These are phyloP conservation scores for Mus minutoides DNA, from an alignment of 2,797 vertebrate genomes.

Conservation along the genomic window DNA sequence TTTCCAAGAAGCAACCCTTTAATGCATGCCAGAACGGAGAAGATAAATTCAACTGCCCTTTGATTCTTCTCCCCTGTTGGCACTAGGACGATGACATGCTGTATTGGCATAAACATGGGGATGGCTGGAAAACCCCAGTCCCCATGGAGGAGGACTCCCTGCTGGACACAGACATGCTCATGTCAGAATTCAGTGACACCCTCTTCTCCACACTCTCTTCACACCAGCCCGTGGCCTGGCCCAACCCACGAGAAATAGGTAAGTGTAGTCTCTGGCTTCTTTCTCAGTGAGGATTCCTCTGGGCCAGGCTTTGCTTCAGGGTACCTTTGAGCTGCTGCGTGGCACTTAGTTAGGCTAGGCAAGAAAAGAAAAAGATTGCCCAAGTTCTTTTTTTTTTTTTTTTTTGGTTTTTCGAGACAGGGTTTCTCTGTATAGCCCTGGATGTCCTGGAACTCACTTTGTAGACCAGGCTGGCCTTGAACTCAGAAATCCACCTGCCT, in stretches of 20 bases:
- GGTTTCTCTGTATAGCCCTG: too few species aligned
- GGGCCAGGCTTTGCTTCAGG: background rate
- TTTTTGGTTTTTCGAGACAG: too few species aligned
- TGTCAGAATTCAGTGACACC: constrained; percentile 98
- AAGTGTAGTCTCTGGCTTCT: constrained; percentile 50
- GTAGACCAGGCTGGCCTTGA: too few species aligned
- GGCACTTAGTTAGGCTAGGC: background rate
- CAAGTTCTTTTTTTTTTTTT: background rate
- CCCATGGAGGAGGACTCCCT: constrained; percentile 98
- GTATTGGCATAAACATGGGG: constrained; percentile 87
- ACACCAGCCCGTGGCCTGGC: constrained; percentile 94
- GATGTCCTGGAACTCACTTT: too few species aligned
- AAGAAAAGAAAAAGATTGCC: background rate
- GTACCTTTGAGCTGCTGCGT: background rate
- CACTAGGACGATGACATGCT: constrained; percentile 94
- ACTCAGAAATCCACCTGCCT: too few species aligned
- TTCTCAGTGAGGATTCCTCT: background rate
- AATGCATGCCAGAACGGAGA: rapidly evolving
- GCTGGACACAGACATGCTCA: constrained; percentile 97
- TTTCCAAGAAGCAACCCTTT: background rate
- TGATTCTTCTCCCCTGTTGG: background rate
- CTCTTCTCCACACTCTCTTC: constrained; percentile 97
- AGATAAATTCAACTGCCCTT: background rate
- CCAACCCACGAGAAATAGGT: constrained; percentile 97
- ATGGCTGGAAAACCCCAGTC: constrained; percentile 90